Percentiles rank a stretch among this genome's conserved stretches.
Conservation (phyloP, 2,888 invertebrate genomes). For the Argynnis bischoffii region DNA sequence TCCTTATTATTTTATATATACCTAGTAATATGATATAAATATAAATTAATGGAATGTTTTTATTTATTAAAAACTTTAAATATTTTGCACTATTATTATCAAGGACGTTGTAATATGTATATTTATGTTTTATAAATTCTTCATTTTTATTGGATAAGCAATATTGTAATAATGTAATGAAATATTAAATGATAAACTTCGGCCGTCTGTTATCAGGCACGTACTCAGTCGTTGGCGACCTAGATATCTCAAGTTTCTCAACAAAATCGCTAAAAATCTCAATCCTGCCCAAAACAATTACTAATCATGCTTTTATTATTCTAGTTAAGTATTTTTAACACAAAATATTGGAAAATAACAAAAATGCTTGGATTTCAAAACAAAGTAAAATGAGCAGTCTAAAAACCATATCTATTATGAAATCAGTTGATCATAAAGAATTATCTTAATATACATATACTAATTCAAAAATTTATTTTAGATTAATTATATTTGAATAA, state of each 20-base stretch:
- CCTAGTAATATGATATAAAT: no score
- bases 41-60: no score
- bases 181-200: slow-evolving; percentile 35
- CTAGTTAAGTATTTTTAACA: no score
- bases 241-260: slow-evolving; percentile 33
- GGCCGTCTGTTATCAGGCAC: slow-evolving; percentile 27
- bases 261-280: slow-evolving; percentile 33
- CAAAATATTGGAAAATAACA: no score
- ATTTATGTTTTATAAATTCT: slow-evolving; percentile 13
- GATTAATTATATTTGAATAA: no score
- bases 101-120: not conserved
- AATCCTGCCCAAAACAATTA: slow-evolving; percentile 22
- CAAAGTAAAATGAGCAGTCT: no score
- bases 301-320: no score
- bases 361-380: no score
- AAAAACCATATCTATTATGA: no score
- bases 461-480: not conserved
- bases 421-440: no score
- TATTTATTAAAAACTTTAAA: not conserved
- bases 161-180: slow-evolving; percentile 32
- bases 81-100: slow-evolving; percentile 1
- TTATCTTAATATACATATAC: not conserved
- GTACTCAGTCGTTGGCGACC: slow-evolving; percentile 33
- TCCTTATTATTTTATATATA: no score
- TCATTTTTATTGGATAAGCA: slow-evolving; percentile 23